Percentiles rank a stretch among this genome's conserved stretches.
phyloP scores from a whole-genome alignment of 2,888 invertebrate species.

The Ganaspis brasiliensis region DNA sequence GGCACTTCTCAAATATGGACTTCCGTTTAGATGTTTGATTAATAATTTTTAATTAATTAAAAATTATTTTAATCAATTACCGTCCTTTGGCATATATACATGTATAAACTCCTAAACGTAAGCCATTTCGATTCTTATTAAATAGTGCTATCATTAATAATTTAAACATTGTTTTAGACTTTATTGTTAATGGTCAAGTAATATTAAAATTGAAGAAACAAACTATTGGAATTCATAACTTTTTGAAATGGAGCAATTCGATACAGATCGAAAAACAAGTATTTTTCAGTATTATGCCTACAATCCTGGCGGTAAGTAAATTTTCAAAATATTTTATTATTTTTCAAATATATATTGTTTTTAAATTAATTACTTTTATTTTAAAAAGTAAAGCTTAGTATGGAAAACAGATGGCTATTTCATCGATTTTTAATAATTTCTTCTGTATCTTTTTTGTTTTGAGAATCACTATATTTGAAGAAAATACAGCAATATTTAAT shows the following conservation, averaged over 20 bases:
- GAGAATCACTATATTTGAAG: too few relatives aligned
- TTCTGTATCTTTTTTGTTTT: too few relatives aligned
- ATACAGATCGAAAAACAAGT: slow-evolving; percentile 69
- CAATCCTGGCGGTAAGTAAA: slow-evolving; percentile 70
- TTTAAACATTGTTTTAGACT: neutral
- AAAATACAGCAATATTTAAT: too few relatives aligned
- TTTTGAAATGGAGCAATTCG: slow-evolving; percentile 4
- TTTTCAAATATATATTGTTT: neutral
- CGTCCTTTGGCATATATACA: neutral
- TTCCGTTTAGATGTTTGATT: too few relatives aligned
- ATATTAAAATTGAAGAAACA: neutral
- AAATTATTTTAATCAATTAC: neutral
- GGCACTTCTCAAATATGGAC: neutral
- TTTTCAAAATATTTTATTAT: neutral
- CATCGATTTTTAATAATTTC: too few relatives aligned
- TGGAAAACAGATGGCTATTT: too few relatives aligned
- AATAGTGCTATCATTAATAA: neutral
- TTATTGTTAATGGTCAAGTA: neutral
- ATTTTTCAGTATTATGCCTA: slow-evolving; percentile 74
- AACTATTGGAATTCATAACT: neutral
- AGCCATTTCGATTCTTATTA: neutral
- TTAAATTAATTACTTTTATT: too few relatives aligned
- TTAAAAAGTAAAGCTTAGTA: too few relatives aligned
- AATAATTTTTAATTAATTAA: slow-evolving; percentile 4
- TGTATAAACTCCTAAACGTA: neutral